Conservation (phyloP, 2,888 invertebrate species). For the Dynastes hyllus region DNA sequence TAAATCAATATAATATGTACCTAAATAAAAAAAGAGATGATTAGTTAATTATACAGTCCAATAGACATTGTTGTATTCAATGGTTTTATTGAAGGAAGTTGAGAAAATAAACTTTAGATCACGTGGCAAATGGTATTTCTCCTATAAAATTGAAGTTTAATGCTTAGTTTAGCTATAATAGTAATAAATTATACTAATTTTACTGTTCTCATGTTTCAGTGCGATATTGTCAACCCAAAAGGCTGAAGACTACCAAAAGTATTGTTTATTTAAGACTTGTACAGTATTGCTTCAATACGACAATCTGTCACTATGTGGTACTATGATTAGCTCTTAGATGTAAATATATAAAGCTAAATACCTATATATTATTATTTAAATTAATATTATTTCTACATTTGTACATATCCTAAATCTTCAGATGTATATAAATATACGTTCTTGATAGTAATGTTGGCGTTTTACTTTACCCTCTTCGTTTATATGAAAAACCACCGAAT, state of each 20-base stretch:
- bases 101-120: no score
- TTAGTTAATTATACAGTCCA: no score
- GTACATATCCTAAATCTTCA: slow-evolving; percentile 64
- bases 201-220: slow-evolving; percentile 56
- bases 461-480: not conserved
- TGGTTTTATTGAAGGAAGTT: no score
- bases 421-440: slow-evolving; percentile 61
- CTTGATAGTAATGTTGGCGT: slow-evolving; percentile 47
- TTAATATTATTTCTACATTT: slow-evolving; percentile 64
- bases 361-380: slow-evolving; percentile 51
- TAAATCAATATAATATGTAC: no score
- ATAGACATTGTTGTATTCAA: no score
- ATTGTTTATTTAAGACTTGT: slow-evolving; percentile 59
- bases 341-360: slow-evolving; percentile 45
- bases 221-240: slow-evolving; percentile 61
- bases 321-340: slow-evolving; percentile 51
- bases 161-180: no score
- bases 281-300: slow-evolving; percentile 61
- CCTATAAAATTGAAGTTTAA: no score
- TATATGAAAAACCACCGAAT: not conserved
- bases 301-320: slow-evolving; percentile 64
- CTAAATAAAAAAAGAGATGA: no score
- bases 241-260: slow-evolving; percentile 66
- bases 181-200: no score
- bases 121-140: no score